Conservation (phyloP, 2,888 invertebrate species). For the Tinea trinotella region DNA sequence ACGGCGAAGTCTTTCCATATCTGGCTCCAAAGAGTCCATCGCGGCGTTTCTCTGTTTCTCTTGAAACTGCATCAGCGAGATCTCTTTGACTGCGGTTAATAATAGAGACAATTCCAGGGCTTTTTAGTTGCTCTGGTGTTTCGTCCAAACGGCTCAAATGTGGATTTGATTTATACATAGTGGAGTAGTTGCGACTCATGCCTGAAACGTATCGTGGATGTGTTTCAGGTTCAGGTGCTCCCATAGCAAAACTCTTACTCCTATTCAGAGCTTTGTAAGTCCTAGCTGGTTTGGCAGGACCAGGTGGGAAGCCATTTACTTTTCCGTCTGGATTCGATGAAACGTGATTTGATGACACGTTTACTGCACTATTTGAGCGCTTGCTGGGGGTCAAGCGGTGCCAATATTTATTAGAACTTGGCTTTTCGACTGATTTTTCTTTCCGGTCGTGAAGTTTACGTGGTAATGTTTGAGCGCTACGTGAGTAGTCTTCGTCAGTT, state of each 20-base stretch:
- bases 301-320: constrained; percentile 64
- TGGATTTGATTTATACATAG: constrained; percentile 84
- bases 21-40: constrained; percentile 70
- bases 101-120: constrained; percentile 89
- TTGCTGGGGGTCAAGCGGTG: constrained; percentile 67
- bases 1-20: constrained; percentile 69
- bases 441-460: constrained; percentile 73
- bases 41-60: constrained; percentile 64
- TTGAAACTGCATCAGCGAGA: constrained; percentile 75
- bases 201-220: constrained; percentile 60
- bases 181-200: constrained; percentile 64
- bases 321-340: constrained; percentile 47
- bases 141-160: constrained; percentile 81
- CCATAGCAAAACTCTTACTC: constrained; percentile 90
- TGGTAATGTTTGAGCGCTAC: constrained; percentile 84
- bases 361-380: constrained; percentile 75
- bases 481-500: constrained; percentile 63
- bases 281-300: constrained; percentile 84
- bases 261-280: constrained; percentile 83
- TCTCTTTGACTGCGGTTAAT: constrained; percentile 88
- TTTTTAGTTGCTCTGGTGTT: constrained; percentile 81
- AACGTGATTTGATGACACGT: constrained; percentile 62
- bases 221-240: constrained; percentile 72
- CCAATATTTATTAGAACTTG: constrained; percentile 60
- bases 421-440: constrained; percentile 56